Base-by-base conservation (phyloP, 2,113 vertebrate species). In the Jaculus jaculus region DNA sequence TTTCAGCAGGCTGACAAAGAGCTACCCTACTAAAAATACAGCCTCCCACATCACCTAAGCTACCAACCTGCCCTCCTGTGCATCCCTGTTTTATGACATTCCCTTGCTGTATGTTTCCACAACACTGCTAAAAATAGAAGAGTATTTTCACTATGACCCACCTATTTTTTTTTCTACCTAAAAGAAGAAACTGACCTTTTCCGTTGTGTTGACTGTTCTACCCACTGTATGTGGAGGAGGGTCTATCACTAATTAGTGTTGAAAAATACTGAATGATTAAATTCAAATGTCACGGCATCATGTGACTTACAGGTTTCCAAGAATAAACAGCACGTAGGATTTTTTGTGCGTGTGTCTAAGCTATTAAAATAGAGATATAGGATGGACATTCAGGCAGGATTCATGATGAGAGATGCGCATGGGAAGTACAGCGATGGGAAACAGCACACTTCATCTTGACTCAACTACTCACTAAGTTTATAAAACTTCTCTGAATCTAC, bases 281-380 rank as follows among this genome's bases (percentile, higher is more conserved):
- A 68, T 74, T 1, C 11, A 32, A 79, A 63, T 24, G 32, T 4
- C 32, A 71, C 4, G 1, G 24, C 17, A 34, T 74, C 2, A 12
- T 2, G 1, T 0, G 6, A 28, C 34, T 69, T 42, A 2, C 15
- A 69, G 23, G 26, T 65, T 37, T 87, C 21, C n/a, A 6, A 87
- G 26, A 74, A 23, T 26, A 75, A 51, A 75, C 6, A 71, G 18
- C 0, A 2, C 20, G 6, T 28, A 81, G 68, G n/a, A 72, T 63
- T 73, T 63, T 54, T 63, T 73, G 58, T n/a, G n/a, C n/a, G n/a
- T n/a, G n/a, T 63, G 1, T 66, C 21, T 77, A 15, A 2, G 61
- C 21, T n/a, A 7, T 71, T 26, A 81, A n/a, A 42, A 79, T 0
- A 74, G 5, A 9, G 16, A 9, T 3, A 54, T 0, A 17, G 13